Evolutionary conservation across 2,797 vertebrate genomes (phyloP).

Genomic region (Sorex maritimensis): DNA sequence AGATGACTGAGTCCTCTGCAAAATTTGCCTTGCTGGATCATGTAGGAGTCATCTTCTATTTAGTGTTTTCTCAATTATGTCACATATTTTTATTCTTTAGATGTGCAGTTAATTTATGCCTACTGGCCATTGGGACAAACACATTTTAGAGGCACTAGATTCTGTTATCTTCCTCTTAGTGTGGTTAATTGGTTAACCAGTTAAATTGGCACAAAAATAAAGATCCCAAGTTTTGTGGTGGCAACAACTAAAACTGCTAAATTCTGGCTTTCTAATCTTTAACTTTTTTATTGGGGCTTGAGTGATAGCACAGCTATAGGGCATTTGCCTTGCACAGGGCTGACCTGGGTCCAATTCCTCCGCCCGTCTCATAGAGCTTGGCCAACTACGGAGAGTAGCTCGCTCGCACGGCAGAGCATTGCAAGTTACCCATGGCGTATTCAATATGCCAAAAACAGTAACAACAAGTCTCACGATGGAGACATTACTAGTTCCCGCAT

Average conservation of each 20-base stretch:
- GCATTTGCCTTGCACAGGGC: no score
- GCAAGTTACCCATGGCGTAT: no score
- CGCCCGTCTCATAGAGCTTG: no score
- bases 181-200: not conserved
- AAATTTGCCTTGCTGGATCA: not conserved
- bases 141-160: not conserved
- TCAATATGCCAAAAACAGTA: no score
- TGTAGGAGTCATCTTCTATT: not conserved
- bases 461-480: no score
- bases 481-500: no score
- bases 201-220: not conserved
- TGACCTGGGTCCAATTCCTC: no score
- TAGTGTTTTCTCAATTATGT: not conserved
- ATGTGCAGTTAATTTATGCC: not conserved
- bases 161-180: not conserved
- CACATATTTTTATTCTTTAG: not conserved
- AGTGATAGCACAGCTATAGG: no score
- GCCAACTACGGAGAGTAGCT: no score
- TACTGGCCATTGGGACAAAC: not conserved
- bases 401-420: no score
- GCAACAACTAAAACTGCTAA: not conserved
- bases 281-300: not conserved
- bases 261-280: not conserved
- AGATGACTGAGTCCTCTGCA: not conserved
- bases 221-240: not conserved